A percentile compares a stretch with the other conserved stretches of the same genome.
Conservation (phyloP, 2,113 vertebrate genomes). For the Elephas maximus region DNA sequence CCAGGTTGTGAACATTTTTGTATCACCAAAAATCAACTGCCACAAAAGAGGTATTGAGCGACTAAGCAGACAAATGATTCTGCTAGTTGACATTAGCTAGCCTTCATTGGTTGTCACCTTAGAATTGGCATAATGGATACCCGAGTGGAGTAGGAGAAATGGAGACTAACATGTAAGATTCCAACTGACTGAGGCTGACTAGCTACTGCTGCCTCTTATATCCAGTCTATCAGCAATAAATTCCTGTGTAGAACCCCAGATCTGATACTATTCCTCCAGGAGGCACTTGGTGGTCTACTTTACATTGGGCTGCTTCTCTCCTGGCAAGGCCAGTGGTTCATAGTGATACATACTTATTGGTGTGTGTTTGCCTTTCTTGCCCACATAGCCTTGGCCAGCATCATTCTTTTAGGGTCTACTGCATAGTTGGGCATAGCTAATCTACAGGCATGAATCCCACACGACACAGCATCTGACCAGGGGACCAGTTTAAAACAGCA, state of each 20-base stretch:
- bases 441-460: background rate
- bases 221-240: background rate
- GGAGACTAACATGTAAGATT: background rate
- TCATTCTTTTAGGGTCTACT: background rate
- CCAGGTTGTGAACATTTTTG: background rate
- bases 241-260: background rate
- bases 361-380: too few relatives aligned
- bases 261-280: background rate
- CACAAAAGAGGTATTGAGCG: background rate
- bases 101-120: background rate
- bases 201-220: background rate
- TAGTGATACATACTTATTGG: too few relatives aligned
- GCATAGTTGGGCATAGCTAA: accelerated
- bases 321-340: too few relatives aligned
- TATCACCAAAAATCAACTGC: background rate
- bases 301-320: background rate
- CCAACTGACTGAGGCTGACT: background rate
- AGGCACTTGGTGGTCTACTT: background rate
- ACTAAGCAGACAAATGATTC: background rate
- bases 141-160: background rate
- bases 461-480: background rate
- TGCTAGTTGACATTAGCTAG: background rate
- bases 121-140: background rate
- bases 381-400: background rate
- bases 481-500: background rate